Base-by-base conservation (phyloP, 2,113 vertebrate genomes). In the Hylia prasina region DNA sequence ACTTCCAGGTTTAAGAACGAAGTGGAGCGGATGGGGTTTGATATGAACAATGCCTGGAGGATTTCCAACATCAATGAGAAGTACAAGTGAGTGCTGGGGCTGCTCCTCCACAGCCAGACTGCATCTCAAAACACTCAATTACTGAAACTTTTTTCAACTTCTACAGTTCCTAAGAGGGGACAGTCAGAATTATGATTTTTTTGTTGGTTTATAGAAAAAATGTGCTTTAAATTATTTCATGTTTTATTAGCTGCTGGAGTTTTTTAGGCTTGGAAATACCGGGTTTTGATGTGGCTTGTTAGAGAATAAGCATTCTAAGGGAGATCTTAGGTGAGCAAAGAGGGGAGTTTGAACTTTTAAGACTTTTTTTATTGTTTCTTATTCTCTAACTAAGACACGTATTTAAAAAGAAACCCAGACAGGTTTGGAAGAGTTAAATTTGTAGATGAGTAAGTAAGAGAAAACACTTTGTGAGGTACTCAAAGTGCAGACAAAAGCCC, bases 51-150 rank as follows among this genome's bases (percentile, higher is more conserved):
- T 60, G 99, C 99, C 96, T 99, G 99, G 99, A 99, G 99, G 97
- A 99, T 99, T 97, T 99, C 99, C 54, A 99, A 99, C 97, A 99
- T 99, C 98, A 99, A 99, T 97, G 98, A 99, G 96, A 99, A 99
- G 95, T 99, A 99, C 98, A 99, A 98, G 99, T 99, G 94, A 96
- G 98, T 98, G 71, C 28, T 65, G 54, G 54, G 89, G 64, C 83
- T 94, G 63, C 82, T 71, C 17, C 14, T 68, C 87, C 40, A 30
- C 40, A 80, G 83, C 91, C 84, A 82, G 20, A 8, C 31, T 37
- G 31, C 75, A 69, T 76, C 82, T 69, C 82, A 64, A 82, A 96
- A 60, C 42, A 44, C 35, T 35, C 22, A 7, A 4, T 83, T 18
- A 35, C 66, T 81, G 73, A 42, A 96, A 87, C 72, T 64, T 54